Evolutionary conservation across 2,113 vertebrate species (phyloP).

Genomic region (Neogobius melanostomus): DNA sequence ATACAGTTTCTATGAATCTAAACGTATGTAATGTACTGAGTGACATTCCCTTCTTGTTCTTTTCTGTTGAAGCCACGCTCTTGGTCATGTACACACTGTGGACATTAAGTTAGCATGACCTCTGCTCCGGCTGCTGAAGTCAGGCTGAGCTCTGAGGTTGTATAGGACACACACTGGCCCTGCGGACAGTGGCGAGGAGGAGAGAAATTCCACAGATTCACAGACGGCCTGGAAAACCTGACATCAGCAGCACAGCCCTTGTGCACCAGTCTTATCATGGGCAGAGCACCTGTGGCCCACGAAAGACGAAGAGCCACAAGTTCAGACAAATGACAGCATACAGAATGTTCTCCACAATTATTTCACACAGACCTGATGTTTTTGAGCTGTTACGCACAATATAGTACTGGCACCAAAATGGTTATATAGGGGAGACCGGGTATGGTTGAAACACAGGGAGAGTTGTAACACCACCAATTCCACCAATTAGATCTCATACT

Average conservation of each 20-base stretch:
- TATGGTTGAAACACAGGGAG: no score
- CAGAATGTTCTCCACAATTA: constrained; percentile 14
- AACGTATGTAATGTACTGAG: neutral
- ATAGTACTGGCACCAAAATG: neutral
- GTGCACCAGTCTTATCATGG: constrained; percentile 36
- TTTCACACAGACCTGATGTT: neutral
- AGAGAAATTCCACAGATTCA: constrained; percentile 74
- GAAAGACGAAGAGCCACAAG: constrained; percentile 49
- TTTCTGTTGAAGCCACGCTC: neutral
- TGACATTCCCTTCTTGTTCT: neutral
- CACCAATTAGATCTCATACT: no score
- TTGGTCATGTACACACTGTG: neutral
- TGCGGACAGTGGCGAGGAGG: constrained; percentile 57
- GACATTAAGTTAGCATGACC: constrained; percentile 30
- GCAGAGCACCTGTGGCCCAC: constrained; percentile 37
- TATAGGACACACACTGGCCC: constrained; percentile 20
- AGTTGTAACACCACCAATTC: neutral
- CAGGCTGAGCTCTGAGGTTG: constrained; percentile 32
- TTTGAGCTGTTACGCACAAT: neutral
- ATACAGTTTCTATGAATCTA: neutral
- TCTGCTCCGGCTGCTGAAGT: constrained; percentile 38
- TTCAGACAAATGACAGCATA: constrained; percentile 17
- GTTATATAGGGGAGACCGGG: neutral
- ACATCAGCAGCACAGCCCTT: constrained; percentile 53
- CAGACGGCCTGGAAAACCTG: constrained; percentile 52